A percentile compares a stretch with the other conserved stretches of the same genome.
Evolutionary conservation across 2,113 vertebrate genomes (phyloP).

Genomic region (Dipodomys merriami): DNA sequence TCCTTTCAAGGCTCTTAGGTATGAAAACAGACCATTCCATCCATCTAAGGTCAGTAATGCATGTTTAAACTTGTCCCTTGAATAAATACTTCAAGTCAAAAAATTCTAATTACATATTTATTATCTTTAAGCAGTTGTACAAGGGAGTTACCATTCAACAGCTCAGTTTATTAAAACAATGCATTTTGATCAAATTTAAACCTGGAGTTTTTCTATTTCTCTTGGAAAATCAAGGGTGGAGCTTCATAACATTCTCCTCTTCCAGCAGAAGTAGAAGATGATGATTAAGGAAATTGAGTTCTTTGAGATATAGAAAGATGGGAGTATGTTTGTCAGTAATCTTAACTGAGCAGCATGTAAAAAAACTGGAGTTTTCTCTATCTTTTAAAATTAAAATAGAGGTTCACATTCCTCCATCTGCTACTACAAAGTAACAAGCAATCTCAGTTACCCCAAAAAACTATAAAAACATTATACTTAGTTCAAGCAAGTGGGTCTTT

Average conservation of each 20-base stretch:
- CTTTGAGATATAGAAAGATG: slow-evolving; percentile 20
- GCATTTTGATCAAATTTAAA: no score
- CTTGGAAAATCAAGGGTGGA: background rate
- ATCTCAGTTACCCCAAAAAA: slow-evolving; percentile 29
- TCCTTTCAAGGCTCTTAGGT: background rate
- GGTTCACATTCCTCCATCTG: background rate
- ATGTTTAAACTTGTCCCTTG: background rate
- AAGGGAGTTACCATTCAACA: no score
- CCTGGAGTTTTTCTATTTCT: slow-evolving; percentile 19
- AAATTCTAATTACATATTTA: background rate
- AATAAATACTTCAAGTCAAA: slow-evolving; percentile 38
- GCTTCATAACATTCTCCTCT: background rate
- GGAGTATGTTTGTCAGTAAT: background rate
- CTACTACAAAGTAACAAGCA: slow-evolving; percentile 37
- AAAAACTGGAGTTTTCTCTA: slow-evolving; percentile 2
- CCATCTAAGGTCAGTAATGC: background rate
- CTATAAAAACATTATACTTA: slow-evolving; percentile 30
- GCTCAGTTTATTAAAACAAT: no score
- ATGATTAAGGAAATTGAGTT: slow-evolving; percentile 15
- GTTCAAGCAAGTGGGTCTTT: slow-evolving; percentile 18
- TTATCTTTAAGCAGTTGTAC: no score
- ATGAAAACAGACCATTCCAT: background rate
- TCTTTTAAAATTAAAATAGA: slow-evolving; percentile 43
- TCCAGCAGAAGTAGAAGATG: slow-evolving; percentile 8
- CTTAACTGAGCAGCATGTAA: slow-evolving; percentile 17